phyloP scores from a whole-genome alignment of 2,888 invertebrate species.

The Morpho achilles region DNA sequence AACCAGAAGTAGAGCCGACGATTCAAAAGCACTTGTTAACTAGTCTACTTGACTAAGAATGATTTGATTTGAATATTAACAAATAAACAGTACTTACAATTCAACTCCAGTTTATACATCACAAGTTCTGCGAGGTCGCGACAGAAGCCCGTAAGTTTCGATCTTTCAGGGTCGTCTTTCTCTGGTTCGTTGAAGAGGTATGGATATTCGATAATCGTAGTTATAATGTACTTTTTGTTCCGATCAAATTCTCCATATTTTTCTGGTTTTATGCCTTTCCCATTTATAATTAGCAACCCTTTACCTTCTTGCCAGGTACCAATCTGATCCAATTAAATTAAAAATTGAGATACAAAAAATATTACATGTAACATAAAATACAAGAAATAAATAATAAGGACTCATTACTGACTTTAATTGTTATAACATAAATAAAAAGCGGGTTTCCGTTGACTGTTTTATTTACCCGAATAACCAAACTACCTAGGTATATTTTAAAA shows the following conservation, averaged over 20 bases:
- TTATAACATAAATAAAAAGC: too few relatives aligned
- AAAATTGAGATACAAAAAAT: neutral
- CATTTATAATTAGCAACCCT: slow-evolving; percentile 86
- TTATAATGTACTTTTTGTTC: slow-evolving; percentile 91
- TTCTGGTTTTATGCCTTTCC: slow-evolving; percentile 77
- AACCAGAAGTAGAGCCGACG: too few relatives aligned
- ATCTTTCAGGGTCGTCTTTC: slow-evolving; percentile 82
- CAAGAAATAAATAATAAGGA: too few relatives aligned
- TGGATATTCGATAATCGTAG: slow-evolving; percentile 92
- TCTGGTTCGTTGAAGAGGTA: slow-evolving; percentile 87
- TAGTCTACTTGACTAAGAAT: too few relatives aligned
- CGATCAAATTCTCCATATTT: slow-evolving; percentile 78
- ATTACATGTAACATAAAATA: too few relatives aligned
- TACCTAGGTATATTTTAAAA: too few relatives aligned
- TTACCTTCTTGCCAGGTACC: slow-evolving; percentile 92
- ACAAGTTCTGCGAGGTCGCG: slow-evolving; percentile 92
- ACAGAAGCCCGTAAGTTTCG: slow-evolving; percentile 93
- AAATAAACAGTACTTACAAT: slow-evolving; percentile 77
- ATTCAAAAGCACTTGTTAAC: too few relatives aligned
- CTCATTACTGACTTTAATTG: too few relatives aligned
- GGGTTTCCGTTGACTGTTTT: too few relatives aligned
- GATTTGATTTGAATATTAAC: too few relatives aligned
- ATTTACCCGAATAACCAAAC: too few relatives aligned
- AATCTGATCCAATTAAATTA: slow-evolving; percentile 67
- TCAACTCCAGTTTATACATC: slow-evolving; percentile 88